Evolutionary conservation across 2,113 vertebrate species (phyloP), one percentile per base, ranked within the genome.

Genomic region (Oenanthe oenanthe): DNA sequence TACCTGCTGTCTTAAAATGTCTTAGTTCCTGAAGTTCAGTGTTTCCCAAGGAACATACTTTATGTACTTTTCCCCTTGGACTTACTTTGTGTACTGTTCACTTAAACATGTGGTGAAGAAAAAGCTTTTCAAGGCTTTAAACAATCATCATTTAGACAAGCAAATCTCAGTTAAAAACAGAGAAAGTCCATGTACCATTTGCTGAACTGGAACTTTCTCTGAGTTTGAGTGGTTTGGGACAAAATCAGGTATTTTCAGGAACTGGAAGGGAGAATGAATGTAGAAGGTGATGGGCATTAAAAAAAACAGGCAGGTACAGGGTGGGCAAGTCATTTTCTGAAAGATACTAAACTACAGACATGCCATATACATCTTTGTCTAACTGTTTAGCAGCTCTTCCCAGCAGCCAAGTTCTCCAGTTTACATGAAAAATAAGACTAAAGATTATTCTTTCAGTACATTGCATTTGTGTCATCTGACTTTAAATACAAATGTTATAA

Each of bases 261-360:
- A 57, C n/a, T 28, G 43, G 17, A 28, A 75, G 34, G 22, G 22
- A 73, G 21, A 26, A 50, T 51, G 60, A 71, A 38, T 40, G 31
- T 71, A 67, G 16, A 51, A 67, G 11, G 22, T 80, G 14, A 62
- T 74, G 18, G 20, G 29, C 19, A 45, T 24, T 45, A 9, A 54
- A 65, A 67, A 22, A 0, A 4, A 6, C 8, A 4, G 1, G 5
- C 5, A 2, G 24, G 2, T 14, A 85, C 13, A 50, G 31, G 29
- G 29, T 32, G 24, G 4, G 3, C 61, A 66, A 42, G 14, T 71
- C 2, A 47, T 88, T 78, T 85, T 60, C 43, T 71, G 34, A 51
- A 75, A 88, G 19, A 26, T 2, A 0, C 43, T 71, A 47, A 25
- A 34, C 24, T 87, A 63, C 15, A 54, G 47, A 71, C 9, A n/a